Percentiles rank a stretch among this genome's conserved stretches.
Conservation (phyloP, 1,140 invertebrate species). For the Nephila pilipes region DNA sequence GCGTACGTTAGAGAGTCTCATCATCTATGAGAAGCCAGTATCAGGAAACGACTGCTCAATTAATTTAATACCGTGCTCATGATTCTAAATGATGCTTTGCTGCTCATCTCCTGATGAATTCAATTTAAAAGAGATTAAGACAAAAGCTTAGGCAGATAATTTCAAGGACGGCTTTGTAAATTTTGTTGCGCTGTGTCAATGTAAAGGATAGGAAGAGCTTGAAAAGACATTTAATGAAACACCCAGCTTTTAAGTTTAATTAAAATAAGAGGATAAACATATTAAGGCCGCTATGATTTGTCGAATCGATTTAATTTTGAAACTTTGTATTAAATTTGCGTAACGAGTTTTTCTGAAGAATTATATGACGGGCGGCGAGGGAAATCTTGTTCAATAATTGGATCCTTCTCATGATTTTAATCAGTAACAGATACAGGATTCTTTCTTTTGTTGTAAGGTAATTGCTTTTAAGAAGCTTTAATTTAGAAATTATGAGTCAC, state of each 20-base stretch:
- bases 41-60: conserved; percentile 21
- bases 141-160: conserved; percentile 3
- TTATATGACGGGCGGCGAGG: too few species aligned
- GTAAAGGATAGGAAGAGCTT: not conserved
- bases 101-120: not conserved
- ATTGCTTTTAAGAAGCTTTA: too few species aligned
- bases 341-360: too few species aligned
- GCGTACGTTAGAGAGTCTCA: not conserved
- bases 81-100: not conserved
- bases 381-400: too few species aligned
- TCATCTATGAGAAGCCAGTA: conserved; percentile 3
- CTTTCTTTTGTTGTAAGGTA: too few species aligned
- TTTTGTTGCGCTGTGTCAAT: not conserved
- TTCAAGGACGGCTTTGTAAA: conserved; percentile 23
- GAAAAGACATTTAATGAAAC: conserved; percentile 30
- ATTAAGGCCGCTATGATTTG: not conserved
- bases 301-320: not conserved
- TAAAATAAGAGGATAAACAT: conserved; percentile 19
- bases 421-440: too few species aligned
- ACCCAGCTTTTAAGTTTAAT: conserved; percentile 5
- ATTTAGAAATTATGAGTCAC: too few species aligned
- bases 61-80: conserved; percentile 20
- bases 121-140: conserved; percentile 51
- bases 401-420: too few species aligned
- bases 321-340: too few species aligned